Conservation (phyloP, 2,888 invertebrate species). For the Hedychridium roseum region DNA sequence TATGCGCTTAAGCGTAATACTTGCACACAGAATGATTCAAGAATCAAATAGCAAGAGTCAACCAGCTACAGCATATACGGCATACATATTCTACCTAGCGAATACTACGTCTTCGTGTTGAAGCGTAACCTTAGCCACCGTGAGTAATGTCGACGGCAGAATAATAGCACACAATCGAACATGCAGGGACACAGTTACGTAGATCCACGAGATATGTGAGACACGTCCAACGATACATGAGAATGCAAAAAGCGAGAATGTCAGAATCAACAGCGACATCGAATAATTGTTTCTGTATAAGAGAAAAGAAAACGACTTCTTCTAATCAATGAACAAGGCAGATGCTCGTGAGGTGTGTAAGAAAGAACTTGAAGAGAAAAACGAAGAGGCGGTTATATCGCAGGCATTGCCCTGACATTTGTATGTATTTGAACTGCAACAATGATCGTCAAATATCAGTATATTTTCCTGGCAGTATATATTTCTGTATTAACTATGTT, state of each 20-base stretch:
- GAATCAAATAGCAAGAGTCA: conserved; percentile 63
- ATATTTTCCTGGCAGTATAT: conserved; percentile 57
- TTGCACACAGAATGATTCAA: conserved; percentile 60
- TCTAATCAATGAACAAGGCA: too few species aligned
- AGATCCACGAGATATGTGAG: too few species aligned
- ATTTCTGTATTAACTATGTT: conserved; percentile 46
- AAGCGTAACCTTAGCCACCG: conserved; percentile 35
- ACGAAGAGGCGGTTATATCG: conserved; percentile 38
- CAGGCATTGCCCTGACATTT: conserved; percentile 56
- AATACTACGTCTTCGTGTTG: conserved; percentile 39
- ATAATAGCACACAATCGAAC: conserved; percentile 34
- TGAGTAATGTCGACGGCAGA: conserved; percentile 37
- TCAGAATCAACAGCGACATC: conserved; percentile 4
- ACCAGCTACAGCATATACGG: conserved; percentile 53
- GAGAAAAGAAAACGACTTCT: too few species aligned
- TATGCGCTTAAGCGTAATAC: conserved; percentile 57
- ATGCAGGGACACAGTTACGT: too few species aligned
- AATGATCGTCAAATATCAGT: conserved; percentile 60
- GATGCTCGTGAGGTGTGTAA: too few species aligned
- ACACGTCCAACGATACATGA: neutral
- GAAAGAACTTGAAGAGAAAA: too few species aligned
- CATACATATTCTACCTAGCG: conserved; percentile 59
- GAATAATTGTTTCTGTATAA: too few species aligned
- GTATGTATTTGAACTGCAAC: conserved; percentile 57
- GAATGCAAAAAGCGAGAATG: neutral